Base-by-base conservation (phyloP, 2,888 invertebrate species). In the Gari tellinella region DNA sequence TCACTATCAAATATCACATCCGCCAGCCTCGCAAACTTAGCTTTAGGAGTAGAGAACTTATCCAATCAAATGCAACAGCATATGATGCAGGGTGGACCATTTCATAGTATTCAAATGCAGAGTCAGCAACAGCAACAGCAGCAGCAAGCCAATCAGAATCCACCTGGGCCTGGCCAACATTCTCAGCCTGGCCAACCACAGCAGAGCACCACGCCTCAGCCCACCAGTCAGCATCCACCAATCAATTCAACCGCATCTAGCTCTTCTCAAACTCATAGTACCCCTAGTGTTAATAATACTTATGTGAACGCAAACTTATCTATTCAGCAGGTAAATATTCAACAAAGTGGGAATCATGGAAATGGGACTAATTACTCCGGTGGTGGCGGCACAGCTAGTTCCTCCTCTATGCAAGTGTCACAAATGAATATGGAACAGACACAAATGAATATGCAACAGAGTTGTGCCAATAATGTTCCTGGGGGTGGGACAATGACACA, bases 311-410 rank as follows among this genome's bases (percentile, higher is more conserved):
- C 93, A 41, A 93, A 92, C 43, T 92, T 93, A 92, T 92, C 93
- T 52, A 93, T 93, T 63, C 92, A 92, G 78, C 93, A 93, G 84
- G 89, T 93, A 82, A 93, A 93, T 84, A 93, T 93, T 77, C 93
- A 93, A 82, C 93, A 93, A 82, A 91, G 90, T 86, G 89, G 91
- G 55, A 84, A 86, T 61, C 84, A 84, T 51, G 82, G 76, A 43
- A 72, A 68, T 23, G 76, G 80, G 17, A 31, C 31, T 31, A 31
- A 10, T 31, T 31, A 31, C 31, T 10, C 31, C 31, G 10, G 31
- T 31, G 74, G 62, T 60, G 46, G 40, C n/a, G 63, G 51, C 38
- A 60, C 37, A 19, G 61, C 48, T 41, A 60, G 58, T 25, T 57
- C 72, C 45, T 85, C 88, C 12, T 80, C 86, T 61, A 86, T 89